A percentile compares a stretch with the other conserved stretches of the same genome.
Evolutionary conservation across 2,797 vertebrate species (phyloP).

Genomic region (Melanotaenia nigrans): DNA sequence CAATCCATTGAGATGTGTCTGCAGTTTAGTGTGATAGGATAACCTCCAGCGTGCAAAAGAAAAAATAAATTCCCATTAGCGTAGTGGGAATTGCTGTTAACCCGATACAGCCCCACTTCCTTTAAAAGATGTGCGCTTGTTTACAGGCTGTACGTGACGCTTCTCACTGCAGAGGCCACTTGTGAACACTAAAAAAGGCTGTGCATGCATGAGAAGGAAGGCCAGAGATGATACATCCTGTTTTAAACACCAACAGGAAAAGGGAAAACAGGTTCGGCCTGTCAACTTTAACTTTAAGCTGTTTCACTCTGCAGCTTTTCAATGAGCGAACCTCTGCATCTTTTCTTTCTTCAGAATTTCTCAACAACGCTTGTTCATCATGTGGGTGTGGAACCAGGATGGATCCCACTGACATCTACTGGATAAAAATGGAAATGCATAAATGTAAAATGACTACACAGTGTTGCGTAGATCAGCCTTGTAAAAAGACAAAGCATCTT

Average conservation of each 20-base stretch:
- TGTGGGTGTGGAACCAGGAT: constrained; percentile 1
- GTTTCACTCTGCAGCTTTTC: background rate
- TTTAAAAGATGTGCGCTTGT: constrained; percentile 41
- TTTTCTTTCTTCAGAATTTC: constrained; percentile 4
- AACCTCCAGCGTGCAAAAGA: constrained; percentile 15
- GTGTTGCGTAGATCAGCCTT: constrained; percentile 1
- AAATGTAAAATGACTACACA: background rate
- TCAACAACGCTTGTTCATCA: background rate
- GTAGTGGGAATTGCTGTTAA: constrained; percentile 59
- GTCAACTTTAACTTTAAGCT: background rate
- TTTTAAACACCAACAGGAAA: constrained; percentile 10
- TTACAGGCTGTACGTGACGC: constrained; percentile 40
- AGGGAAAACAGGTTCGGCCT: background rate
- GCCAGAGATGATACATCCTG: constrained; percentile 35
- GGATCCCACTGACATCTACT: constrained; percentile 60
- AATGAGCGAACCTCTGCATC: background rate
- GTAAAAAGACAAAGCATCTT: background rate
- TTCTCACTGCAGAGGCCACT: constrained; percentile 33
- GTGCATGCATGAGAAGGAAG: constrained; percentile 36
- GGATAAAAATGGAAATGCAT: constrained; percentile 49
- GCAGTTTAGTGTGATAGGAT: constrained; percentile 11
- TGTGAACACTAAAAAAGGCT: constrained; percentile 37
- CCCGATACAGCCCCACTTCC: constrained; percentile 46
- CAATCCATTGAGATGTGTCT: background rate
- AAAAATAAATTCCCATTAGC: constrained; percentile 23